phyloP scores from a whole-genome alignment of 2,113 vertebrate species.

The Corythornis vintsioides region DNA sequence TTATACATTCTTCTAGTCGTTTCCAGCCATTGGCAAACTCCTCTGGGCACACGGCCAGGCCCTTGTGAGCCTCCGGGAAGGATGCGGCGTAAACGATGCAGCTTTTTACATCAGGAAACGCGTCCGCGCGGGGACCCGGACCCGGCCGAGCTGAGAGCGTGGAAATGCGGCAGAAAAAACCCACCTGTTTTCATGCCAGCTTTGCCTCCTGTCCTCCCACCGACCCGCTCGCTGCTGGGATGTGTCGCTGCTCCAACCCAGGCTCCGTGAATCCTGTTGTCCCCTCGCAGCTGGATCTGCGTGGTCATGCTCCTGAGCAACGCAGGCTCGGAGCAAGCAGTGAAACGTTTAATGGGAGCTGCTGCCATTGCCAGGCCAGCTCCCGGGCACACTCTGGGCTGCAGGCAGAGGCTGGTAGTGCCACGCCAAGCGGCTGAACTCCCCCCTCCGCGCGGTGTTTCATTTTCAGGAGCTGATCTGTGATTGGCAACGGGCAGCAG shows the following conservation, averaged over 20 bases:
- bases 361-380: not conserved
- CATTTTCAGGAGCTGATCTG: not conserved
- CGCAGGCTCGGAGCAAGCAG: accelerated
- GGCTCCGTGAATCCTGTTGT: accelerated
- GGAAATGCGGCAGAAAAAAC: not conserved
- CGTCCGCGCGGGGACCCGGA: not conserved
- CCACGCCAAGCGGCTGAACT: accelerated
- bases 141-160: accelerated
- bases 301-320: not conserved
- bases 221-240: accelerated
- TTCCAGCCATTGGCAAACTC: slow-evolving; percentile 17
- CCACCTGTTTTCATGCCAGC: accelerated
- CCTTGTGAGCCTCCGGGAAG: not conserved
- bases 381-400: accelerated
- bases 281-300: not conserved
- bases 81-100: not conserved
- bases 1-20: slow-evolving; percentile 3
- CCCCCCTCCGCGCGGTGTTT: not conserved
- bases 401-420: not conserved
- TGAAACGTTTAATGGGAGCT: accelerated
- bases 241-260: accelerated
- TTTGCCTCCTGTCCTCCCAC: not conserved
- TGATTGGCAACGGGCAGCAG: not conserved
- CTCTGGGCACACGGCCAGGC: not conserved
- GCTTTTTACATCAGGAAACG: not conserved